A percentile compares a stretch with the other conserved stretches of the same genome.
These are phyloP conservation scores for Oscheius myriophilus DNA, from an alignment of 2,888 invertebrate species.

Conservation along the genomic window DNA sequence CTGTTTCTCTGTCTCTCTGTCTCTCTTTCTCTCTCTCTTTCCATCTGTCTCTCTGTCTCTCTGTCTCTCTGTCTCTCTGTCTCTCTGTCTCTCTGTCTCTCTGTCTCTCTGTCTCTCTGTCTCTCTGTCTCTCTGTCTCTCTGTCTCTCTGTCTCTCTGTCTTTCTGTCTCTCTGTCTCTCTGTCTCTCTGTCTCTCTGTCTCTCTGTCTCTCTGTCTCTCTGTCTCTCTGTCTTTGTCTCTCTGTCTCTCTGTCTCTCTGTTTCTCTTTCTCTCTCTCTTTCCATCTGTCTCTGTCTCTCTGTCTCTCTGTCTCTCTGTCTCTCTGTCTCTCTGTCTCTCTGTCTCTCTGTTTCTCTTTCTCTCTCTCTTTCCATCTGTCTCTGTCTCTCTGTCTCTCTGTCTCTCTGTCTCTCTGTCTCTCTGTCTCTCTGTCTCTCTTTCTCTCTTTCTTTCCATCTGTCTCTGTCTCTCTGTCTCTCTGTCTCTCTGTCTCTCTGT, in stretches of 20 bases:
- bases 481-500: slow-evolving; percentile 14
- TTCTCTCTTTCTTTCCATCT: neutral
- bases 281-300: neutral
- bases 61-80: neutral
- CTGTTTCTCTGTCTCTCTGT: neutral
- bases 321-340: neutral
- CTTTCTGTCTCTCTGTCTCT: neutral
- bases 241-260: slow-evolving; percentile 2
- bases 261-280: neutral
- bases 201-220: neutral
- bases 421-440: neutral
- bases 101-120: neutral
- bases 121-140: neutral
- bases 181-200: neutral
- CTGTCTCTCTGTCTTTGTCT: neutral
- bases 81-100: neutral
- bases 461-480: neutral
- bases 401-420: neutral
- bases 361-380: no score
- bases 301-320: neutral
- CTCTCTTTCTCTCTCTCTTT: neutral
- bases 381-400: slow-evolving; percentile 9
- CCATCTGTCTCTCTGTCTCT: neutral
- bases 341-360: neutral
- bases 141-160: slow-evolving; percentile 1